Evolutionary conservation across 64 coral and sea anemone genomes (phyloP).

Genomic region (Cladopsammia gracilis): DNA sequence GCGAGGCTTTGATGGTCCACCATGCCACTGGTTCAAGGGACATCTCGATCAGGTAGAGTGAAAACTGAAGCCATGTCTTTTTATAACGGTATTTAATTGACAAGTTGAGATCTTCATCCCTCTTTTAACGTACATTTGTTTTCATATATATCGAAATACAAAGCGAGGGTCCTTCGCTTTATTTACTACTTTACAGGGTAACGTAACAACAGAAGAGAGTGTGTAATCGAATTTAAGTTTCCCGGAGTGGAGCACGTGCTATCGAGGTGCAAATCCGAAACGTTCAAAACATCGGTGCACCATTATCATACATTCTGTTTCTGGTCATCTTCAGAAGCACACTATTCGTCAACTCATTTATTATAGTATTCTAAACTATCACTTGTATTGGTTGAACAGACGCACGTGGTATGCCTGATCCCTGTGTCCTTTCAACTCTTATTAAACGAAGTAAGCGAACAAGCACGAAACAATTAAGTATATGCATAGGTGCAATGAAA

Average conservation of each 20-base stretch:
- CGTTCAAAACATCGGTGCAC: background rate
- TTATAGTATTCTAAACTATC: no score
- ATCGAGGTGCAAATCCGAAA: background rate
- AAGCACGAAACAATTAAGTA: no score
- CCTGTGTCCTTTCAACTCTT: no score
- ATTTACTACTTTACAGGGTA: background rate
- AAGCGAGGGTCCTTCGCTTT: background rate
- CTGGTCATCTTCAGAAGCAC: background rate
- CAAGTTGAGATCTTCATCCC: background rate
- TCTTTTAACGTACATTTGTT: background rate
- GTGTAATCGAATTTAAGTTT: background rate
- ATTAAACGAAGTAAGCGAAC: no score
- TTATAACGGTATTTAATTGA: background rate
- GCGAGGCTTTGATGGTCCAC: slow-evolving; percentile 35
- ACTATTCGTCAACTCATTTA: background rate
- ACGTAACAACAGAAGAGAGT: background rate
- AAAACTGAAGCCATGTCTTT: background rate
- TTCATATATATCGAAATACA: background rate
- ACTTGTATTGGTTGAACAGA: background rate
- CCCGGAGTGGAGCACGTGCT: background rate
- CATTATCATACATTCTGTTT: background rate
- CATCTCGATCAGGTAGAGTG: slow-evolving; percentile 19
- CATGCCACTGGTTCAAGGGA: slow-evolving; percentile 35
- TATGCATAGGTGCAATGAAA: no score
- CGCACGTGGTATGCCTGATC: background rate